Conservation (phyloP, 92 coral and sea anemone species). For the Meandrina meandrites region DNA sequence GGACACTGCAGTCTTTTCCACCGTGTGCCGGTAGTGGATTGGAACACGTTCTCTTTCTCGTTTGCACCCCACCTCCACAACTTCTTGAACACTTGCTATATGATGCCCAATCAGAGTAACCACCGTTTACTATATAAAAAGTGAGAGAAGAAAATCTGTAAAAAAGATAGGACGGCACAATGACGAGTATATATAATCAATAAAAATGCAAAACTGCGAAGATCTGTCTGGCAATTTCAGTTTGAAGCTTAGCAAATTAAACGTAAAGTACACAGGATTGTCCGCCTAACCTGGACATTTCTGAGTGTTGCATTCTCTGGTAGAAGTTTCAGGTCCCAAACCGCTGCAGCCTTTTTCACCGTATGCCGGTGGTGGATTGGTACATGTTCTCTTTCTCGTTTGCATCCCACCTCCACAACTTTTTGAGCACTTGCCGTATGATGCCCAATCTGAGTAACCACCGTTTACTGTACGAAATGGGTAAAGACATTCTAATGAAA, state of each 20-base stretch:
- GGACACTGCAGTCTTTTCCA: conserved; percentile 7
- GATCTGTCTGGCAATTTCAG: too few relatives aligned
- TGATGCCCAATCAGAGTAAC: conserved; percentile 31
- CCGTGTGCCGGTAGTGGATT: conserved; percentile 36
- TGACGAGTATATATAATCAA: too few relatives aligned
- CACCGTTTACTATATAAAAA: conserved; percentile 23
- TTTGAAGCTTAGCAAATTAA: too few relatives aligned
- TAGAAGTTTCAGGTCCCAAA: not conserved
- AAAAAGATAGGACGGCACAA: too few relatives aligned
- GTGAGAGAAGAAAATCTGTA: too few relatives aligned
- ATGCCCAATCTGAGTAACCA: conserved; percentile 36
- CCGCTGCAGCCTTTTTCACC: conserved; percentile 23
- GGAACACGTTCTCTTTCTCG: conserved; percentile 19
- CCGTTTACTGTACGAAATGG: conserved; percentile 10
- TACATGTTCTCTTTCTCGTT: conserved; percentile 11
- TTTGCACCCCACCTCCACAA: conserved; percentile 37
- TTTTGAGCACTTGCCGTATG: conserved; percentile 3
- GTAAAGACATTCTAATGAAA: too few relatives aligned
- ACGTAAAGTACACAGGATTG: too few relatives aligned
- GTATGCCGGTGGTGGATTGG: conserved; percentile 34
- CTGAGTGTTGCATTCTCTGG: conserved; percentile 25
- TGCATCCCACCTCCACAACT: conserved; percentile 36
- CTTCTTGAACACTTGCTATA: conserved; percentile 1
- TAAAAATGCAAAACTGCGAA: too few relatives aligned
- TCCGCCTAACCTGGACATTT: conserved; percentile 1